phyloP scores from a whole-genome alignment of 1,140 invertebrate genomes.

The Teleogryllus occipitalis region DNA sequence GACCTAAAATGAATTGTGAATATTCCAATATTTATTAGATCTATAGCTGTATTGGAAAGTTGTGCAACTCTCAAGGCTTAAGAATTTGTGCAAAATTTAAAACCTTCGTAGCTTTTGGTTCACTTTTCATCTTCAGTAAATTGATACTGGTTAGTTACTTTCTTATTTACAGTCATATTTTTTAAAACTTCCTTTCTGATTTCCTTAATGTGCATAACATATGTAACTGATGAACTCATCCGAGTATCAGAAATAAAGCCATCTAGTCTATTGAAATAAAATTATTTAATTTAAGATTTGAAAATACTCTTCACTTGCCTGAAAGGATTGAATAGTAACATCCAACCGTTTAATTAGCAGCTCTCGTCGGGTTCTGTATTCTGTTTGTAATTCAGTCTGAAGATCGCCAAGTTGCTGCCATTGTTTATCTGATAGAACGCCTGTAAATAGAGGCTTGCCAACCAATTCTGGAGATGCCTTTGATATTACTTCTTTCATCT shows the following conservation, averaged over 20 bases:
- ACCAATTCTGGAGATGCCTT: slow-evolving; percentile 52
- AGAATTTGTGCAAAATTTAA: too few species aligned
- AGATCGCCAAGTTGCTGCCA: slow-evolving; percentile 65
- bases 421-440: slow-evolving; percentile 64
- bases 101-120: too few species aligned
- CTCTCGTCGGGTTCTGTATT: slow-evolving; percentile 75
- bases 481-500: slow-evolving; percentile 57
- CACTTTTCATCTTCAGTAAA: too few species aligned
- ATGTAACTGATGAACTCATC: neutral
- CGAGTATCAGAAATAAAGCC: too few species aligned
- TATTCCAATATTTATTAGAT: too few species aligned
- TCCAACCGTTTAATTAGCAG: slow-evolving; percentile 85
- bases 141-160: neutral
- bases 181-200: neutral
- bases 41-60: too few species aligned
- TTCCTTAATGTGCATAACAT: neutral
- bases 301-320: slow-evolving; percentile 38
- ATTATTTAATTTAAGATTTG: neutral
- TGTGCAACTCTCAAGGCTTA: too few species aligned
- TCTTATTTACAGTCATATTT: neutral
- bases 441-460: slow-evolving; percentile 70
- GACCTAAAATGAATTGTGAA: too few species aligned
- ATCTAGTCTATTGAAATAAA: too few species aligned
- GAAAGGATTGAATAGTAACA: slow-evolving; percentile 90
- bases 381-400: slow-evolving; percentile 63